phyloP scores from a whole-genome alignment of 2,113 vertebrate species.

The Antechinus stuartii region DNA sequence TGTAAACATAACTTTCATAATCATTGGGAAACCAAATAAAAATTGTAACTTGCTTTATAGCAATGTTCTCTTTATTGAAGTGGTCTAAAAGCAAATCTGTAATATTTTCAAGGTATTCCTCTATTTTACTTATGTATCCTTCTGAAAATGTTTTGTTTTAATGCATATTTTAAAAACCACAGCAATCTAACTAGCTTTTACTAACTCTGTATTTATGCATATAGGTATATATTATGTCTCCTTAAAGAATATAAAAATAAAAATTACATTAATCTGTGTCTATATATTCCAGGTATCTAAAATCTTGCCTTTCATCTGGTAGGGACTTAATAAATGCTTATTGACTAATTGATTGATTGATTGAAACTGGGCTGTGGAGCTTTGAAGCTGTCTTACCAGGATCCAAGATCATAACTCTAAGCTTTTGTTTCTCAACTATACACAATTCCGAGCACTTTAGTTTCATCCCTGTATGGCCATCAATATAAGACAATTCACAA shows the following conservation, averaged over 20 bases:
- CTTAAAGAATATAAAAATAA: neutral
- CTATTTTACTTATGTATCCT: neutral
- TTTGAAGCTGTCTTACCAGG: constrained; percentile 21
- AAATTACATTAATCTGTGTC: neutral
- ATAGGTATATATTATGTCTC: neutral
- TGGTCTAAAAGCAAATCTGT: neutral
- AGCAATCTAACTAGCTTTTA: neutral
- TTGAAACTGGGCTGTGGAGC: neutral
- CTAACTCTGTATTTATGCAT: neutral
- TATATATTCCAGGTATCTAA: neutral
- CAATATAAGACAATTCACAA: constrained; percentile 16
- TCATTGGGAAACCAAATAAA: neutral
- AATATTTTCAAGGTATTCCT: neutral
- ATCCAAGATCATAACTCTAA: neutral
- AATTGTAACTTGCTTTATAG: neutral
- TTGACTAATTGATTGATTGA: neutral
- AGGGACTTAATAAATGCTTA: neutral
- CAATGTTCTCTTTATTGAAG: neutral
- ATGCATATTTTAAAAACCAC: neutral
- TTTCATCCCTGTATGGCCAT: neutral
- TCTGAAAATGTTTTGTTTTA: neutral
- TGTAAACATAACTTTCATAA: neutral
- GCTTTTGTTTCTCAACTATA: neutral
- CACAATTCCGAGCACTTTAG: neutral
- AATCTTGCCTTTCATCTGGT: neutral